These are phyloP conservation scores for Nephila pilipes DNA, from an alignment of 1,140 invertebrate species.

Conservation along the genomic window DNA sequence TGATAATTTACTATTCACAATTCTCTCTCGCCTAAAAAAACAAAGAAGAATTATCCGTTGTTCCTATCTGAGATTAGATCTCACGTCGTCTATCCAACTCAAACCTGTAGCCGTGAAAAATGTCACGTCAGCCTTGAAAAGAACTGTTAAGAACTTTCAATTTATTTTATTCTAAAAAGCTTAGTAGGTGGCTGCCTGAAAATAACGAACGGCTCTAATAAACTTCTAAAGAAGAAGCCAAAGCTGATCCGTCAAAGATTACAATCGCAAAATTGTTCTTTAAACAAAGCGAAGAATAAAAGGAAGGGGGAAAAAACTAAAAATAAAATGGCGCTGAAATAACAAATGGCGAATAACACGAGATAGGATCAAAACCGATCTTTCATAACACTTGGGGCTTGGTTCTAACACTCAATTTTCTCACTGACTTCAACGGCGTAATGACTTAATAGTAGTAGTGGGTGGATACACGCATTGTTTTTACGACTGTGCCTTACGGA, in stretches of 20 bases:
- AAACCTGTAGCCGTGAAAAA: neutral
- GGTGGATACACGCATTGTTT: neutral
- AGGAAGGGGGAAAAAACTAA: neutral
- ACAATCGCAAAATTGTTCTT: neutral
- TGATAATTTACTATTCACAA: too few relatives aligned
- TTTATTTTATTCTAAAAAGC: neutral
- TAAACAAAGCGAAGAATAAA: neutral
- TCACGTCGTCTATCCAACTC: too few relatives aligned
- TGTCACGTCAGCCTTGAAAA: neutral
- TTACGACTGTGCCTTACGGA: neutral
- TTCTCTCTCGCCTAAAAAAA: too few relatives aligned
- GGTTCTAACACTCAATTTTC: conserved; percentile 44
- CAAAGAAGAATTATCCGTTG: too few relatives aligned
- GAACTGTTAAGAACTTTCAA: neutral
- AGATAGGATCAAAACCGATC: conserved; percentile 40
- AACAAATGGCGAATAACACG: conserved; percentile 20
- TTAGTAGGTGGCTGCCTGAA: neutral
- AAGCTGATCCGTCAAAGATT: neutral
- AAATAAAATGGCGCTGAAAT: neutral
- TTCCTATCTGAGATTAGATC: too few relatives aligned
- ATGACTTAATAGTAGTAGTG: conserved; percentile 36
- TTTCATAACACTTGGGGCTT: conserved; percentile 28
- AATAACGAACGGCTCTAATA: neutral
- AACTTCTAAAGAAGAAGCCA: neutral
- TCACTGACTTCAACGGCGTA: neutral